Evolutionary conservation across 2,113 vertebrate species (phyloP), one percentile per base, ranked within the genome.

Genomic region (Sylvicapra grimmia): DNA sequence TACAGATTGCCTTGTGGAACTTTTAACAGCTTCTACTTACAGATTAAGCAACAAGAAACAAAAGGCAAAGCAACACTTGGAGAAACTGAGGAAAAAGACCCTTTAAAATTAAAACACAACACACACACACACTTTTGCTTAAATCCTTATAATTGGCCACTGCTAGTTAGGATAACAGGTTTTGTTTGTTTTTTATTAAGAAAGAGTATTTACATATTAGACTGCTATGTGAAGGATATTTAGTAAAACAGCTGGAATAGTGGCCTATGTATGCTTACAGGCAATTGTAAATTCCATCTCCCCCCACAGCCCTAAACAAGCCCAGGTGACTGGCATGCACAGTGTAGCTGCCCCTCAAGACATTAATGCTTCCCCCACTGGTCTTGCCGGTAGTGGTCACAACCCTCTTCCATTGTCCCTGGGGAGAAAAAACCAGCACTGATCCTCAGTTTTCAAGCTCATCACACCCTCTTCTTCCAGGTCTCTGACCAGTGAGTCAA

Each of bases 161-260:
- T 95, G 56, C 25, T 51, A 75, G 5, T 92, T 95, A 54, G 12
- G 90, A 68, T 84, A 59, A 54, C 36, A 79, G 80, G 23, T 47
- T 72, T 40, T 72, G 19, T 40, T 77, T 47, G 40, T 6, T 54
- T 40, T 68, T 49, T 58, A 40, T 86, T 49, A 54, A 11, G 14
- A 93, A 82, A 83, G 80, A 31, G 6, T 8, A 68, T 93, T 88
- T 90, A 49, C 3, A 47, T 68, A 68, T 3, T 86, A 40, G 14
- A 21, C n/a, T 92, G 40, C 16, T 68, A 88, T 33, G 47, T 51
- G 63, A 59, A 93, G 72, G n/a, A 88, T 53, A 54, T 51, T 77
- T 68, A 93, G 72, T 47, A 51, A 89, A 47, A 33, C 4, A 65
- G 40, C 75, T 12, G 92, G 29, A 94, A 56, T 36, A 36, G 29